Conservation (phyloP, 2,113 vertebrate genomes). For the Pseudopipra pipra region DNA sequence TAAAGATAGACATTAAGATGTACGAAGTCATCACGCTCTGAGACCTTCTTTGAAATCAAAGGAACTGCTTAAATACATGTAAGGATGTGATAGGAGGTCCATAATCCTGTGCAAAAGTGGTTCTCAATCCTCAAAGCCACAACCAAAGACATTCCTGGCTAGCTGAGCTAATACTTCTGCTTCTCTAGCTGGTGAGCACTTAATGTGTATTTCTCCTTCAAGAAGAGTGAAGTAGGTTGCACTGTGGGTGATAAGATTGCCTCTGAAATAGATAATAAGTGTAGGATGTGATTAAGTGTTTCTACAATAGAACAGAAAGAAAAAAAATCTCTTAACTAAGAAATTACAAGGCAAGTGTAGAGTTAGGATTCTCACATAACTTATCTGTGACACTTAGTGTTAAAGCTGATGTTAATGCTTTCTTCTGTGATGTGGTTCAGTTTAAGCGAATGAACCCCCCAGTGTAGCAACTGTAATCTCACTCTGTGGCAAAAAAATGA, state of each 20-base stretch:
- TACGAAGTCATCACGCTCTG: not conserved
- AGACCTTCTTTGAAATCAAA: not conserved
- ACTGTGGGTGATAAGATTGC: not conserved
- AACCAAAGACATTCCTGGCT: not conserved
- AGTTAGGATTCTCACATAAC: not conserved
- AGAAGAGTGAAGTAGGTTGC: not conserved
- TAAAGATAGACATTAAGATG: not conserved
- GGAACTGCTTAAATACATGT: not conserved
- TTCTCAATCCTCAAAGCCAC: not conserved
- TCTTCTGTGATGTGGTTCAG: not conserved
- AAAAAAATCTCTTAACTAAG: not conserved
- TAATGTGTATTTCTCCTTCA: not conserved
- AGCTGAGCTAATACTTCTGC: not conserved
- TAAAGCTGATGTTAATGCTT: not conserved
- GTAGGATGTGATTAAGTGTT: not conserved
- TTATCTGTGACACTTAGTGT: not conserved
- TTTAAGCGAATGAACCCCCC: not conserved
- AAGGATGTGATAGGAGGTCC: not conserved
- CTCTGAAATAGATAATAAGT: not conserved
- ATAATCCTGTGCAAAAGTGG: not conserved
- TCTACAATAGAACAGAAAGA: not conserved
- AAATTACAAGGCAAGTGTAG: not conserved
- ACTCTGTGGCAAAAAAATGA: not conserved
- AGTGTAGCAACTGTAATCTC: not conserved
- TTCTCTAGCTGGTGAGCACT: not conserved